phyloP scores from a whole-genome alignment of 2,888 invertebrate genomes.

The Nymphalis urticae region DNA sequence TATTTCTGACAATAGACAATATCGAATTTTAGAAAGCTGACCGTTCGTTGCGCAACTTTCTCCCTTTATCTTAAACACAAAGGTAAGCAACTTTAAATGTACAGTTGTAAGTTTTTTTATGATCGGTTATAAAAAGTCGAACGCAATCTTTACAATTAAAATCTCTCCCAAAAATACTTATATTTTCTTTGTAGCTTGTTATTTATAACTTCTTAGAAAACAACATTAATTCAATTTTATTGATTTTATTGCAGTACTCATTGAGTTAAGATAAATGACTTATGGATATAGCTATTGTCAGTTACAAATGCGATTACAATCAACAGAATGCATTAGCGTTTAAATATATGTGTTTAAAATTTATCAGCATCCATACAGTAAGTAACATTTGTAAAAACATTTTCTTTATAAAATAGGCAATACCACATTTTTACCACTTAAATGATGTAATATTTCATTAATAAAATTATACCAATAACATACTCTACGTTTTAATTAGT shows the following conservation, averaged over 20 bases:
- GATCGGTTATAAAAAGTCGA: slow-evolving; percentile 49
- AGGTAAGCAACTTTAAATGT: slow-evolving; percentile 65
- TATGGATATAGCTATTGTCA: slow-evolving; percentile 22
- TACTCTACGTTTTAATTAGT: neutral
- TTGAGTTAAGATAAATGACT: slow-evolving; percentile 14
- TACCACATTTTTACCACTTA: neutral
- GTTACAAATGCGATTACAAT: slow-evolving; percentile 23
- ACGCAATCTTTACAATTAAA: slow-evolving; percentile 26
- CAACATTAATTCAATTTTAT: neutral
- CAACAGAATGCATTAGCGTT: slow-evolving; percentile 17
- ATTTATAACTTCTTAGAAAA: slow-evolving; percentile 22
- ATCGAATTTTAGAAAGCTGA: slow-evolving; percentile 75
- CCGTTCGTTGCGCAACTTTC: slow-evolving; percentile 75
- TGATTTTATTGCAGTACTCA: slow-evolving; percentile 10
- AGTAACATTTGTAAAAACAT: neutral
- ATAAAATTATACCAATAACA: slow-evolving; percentile 1
- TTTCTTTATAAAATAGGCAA: neutral
- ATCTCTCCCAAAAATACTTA: slow-evolving; percentile 17
- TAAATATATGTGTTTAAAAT: neutral
- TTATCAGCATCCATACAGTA: slow-evolving; percentile 3
- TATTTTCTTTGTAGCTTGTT: slow-evolving; percentile 7
- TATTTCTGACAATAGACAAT: slow-evolving; percentile 60
- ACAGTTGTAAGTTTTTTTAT: slow-evolving; percentile 54
- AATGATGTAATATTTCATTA: neutral
- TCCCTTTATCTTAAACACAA: slow-evolving; percentile 71